Percentiles rank a stretch among this genome's conserved stretches.
Evolutionary conservation across 2,113 vertebrate genomes (phyloP).

Genomic region (Plestiodon gilberti): DNA sequence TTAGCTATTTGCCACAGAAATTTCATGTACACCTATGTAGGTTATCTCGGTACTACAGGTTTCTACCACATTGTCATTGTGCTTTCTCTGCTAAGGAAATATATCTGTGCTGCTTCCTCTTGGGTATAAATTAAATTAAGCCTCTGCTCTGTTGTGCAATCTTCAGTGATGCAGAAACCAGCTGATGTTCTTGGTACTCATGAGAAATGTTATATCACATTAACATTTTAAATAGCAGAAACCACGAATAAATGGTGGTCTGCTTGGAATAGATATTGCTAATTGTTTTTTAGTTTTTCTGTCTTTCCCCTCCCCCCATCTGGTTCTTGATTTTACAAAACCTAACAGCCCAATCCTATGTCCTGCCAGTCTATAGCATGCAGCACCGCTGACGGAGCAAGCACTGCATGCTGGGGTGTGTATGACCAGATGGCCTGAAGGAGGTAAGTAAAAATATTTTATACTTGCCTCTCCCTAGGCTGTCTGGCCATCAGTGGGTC

Average conservation of each 20-base stretch:
- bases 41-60: neutral
- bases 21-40: neutral
- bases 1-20: neutral
- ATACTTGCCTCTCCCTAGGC: no score
- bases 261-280: conserved; percentile 3
- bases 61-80: neutral
- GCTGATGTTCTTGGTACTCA: neutral
- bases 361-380: no score
- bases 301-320: neutral
- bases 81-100: neutral
- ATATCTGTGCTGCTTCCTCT: neutral
- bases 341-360: no score
- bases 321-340: neutral
- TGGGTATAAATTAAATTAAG: neutral
- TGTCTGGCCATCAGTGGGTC: no score
- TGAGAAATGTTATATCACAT: neutral
- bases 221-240: conserved; percentile 24
- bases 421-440: no score
- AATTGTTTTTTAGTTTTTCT: neutral
- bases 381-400: no score
- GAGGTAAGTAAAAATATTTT: no score
- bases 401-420: no score
- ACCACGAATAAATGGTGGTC: neutral
- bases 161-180: neutral
- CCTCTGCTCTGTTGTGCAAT: conserved; percentile 23